Evolutionary conservation across 2,797 vertebrate species (phyloP).

Genomic region (Harpagifer antarcticus): DNA sequence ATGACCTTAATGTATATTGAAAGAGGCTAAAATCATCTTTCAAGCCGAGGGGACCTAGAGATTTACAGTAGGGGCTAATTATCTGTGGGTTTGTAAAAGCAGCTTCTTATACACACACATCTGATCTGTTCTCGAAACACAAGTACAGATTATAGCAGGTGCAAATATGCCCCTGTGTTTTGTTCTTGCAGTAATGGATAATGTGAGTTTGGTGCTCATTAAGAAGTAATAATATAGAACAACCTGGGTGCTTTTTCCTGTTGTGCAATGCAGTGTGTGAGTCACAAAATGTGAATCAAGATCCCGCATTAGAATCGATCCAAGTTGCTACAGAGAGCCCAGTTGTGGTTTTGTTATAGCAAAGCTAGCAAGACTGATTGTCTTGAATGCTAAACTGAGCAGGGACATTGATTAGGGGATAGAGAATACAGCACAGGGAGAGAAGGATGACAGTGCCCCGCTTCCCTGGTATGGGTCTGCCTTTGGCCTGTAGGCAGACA

Average conservation of each 20-base stretch:
- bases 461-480: constrained; percentile 63
- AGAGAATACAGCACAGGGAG: constrained; percentile 41
- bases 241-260: constrained; percentile 2
- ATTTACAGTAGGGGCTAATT: neutral
- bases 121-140: neutral
- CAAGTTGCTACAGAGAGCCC: constrained; percentile 25
- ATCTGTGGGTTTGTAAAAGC: neutral
- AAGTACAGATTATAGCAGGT: neutral
- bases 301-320: constrained; percentile 58
- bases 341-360: constrained; percentile 53
- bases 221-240: constrained; percentile 1
- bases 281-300: constrained; percentile 17
- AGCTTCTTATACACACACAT: neutral
- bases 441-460: constrained; percentile 51
- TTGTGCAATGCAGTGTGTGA: constrained; percentile 28
- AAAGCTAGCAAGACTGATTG: constrained; percentile 52
- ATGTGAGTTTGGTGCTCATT: neutral
- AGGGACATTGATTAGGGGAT: constrained; percentile 71
- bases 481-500: constrained; percentile 64
- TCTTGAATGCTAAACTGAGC: constrained; percentile 59
- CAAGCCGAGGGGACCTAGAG: neutral
- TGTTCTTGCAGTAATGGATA: neutral
- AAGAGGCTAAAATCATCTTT: neutral
- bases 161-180: neutral
- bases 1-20: no score